These are phyloP conservation scores for Microtus montanus DNA, from an alignment of 2,113 vertebrate genomes.

Conservation along the genomic window DNA sequence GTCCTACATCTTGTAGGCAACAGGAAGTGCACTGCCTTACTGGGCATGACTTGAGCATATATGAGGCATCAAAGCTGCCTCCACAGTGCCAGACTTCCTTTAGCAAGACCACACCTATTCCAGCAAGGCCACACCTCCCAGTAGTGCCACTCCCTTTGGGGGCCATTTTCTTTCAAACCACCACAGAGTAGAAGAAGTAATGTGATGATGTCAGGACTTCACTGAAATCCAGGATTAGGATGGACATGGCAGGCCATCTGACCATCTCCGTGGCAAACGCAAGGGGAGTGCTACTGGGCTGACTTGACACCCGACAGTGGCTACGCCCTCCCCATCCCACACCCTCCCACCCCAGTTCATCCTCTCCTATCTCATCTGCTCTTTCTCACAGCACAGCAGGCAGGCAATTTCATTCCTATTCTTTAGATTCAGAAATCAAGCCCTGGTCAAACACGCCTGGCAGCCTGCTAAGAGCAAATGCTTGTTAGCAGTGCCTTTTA, in stretches of 20 bases:
- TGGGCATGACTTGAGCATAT: no score
- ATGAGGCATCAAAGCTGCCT: no score
- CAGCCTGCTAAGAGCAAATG: background rate
- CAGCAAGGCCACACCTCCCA: no score
- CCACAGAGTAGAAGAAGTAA: background rate
- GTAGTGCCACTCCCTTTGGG: background rate
- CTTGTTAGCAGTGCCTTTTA: background rate
- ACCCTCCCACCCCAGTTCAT: background rate
- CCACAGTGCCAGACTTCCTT: no score
- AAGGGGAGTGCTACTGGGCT: background rate
- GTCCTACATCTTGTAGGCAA: no score
- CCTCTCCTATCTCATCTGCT: background rate
- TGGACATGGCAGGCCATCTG: background rate
- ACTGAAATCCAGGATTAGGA: background rate
- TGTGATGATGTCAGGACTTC: background rate
- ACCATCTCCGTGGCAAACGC: no score
- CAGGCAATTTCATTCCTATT: background rate
- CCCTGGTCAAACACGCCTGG: background rate
- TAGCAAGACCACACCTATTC: no score
- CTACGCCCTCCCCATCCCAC: background rate
- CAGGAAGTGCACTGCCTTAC: no score
- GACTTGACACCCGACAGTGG: background rate
- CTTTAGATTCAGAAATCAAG: background rate
- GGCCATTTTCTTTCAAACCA: background rate
- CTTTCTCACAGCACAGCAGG: background rate